These are phyloP conservation scores for Xiphophorus maculatus DNA, from an alignment of 2,113 vertebrate species.

Conservation along the genomic window DNA sequence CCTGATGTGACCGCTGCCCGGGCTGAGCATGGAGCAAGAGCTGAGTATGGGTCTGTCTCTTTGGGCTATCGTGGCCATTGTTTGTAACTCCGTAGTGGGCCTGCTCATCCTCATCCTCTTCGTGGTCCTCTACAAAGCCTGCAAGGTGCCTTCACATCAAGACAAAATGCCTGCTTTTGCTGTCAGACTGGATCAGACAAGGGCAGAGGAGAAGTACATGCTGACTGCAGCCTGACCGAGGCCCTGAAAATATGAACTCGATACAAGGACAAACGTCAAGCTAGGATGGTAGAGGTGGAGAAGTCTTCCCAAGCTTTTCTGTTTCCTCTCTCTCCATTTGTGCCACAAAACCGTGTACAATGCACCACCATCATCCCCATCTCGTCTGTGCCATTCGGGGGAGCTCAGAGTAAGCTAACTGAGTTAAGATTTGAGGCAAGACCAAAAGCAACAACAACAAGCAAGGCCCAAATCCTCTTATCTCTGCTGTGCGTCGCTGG, in stretches of 20 bases:
- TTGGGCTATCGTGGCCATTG: constrained; percentile 79
- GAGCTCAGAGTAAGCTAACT: constrained; percentile 42
- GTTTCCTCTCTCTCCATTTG: constrained; percentile 11
- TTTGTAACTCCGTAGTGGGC: constrained; percentile 77
- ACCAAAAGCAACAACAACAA: constrained; percentile 56
- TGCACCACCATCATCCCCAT: constrained; percentile 4
- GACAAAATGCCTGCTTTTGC: constrained; percentile 59
- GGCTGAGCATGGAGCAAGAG: constrained; percentile 71
- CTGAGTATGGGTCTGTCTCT: constrained; percentile 72
- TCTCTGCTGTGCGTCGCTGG: constrained; percentile 61
- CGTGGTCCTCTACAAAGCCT: constrained; percentile 82
- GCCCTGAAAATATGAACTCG: not conserved
- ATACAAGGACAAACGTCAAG: not conserved
- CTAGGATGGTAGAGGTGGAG: not conserved
- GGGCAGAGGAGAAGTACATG: constrained; percentile 74
- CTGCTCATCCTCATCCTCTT: constrained; percentile 80
- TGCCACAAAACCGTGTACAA: constrained; percentile 4
- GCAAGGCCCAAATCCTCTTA: constrained; percentile 78
- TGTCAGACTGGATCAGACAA: constrained; percentile 44
- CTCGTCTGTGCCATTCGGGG: constrained; percentile 11
- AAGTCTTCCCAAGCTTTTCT: not conserved
- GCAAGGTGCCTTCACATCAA: constrained; percentile 79
- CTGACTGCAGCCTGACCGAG: constrained; percentile 63
- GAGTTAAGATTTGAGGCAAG: constrained; percentile 60
- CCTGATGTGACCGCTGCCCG: constrained; percentile 6